These are phyloP conservation scores for Typhlichthys subterraneus DNA, from an alignment of 2,797 vertebrate species.

Conservation along the genomic window DNA sequence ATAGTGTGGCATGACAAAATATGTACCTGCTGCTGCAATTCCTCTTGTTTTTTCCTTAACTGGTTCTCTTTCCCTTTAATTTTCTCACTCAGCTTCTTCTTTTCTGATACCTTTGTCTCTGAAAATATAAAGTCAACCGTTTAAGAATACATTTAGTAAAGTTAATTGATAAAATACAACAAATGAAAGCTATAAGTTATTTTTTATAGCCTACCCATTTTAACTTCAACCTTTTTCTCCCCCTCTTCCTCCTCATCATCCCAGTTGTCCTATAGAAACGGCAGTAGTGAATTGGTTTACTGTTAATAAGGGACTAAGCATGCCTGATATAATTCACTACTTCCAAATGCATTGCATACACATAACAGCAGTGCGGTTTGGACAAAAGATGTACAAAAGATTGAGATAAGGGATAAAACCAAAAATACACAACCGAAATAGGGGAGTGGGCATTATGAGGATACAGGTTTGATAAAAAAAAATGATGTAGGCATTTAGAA, in stretches of 20 bases:
- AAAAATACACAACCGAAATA: too few relatives aligned
- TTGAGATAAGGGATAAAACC: too few relatives aligned
- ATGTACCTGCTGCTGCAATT: conserved; percentile 79
- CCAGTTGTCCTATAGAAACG: conserved; percentile 91
- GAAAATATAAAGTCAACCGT: conserved; percentile 30
- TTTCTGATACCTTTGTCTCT: conserved; percentile 90
- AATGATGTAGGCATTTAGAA: too few relatives aligned
- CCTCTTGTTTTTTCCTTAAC: conserved; percentile 86
- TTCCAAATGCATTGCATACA: too few relatives aligned
- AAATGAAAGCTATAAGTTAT: background rate
- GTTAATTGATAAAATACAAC: background rate
- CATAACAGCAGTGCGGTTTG: too few relatives aligned
- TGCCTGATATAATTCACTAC: too few relatives aligned
- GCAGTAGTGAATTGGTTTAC: background rate
- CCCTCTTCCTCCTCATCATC: conserved; percentile 90
- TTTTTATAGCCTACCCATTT: conserved; percentile 79
- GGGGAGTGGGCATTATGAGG: too few relatives aligned
- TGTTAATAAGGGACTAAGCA: too few relatives aligned
- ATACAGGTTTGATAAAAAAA: too few relatives aligned
- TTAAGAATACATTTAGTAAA: background rate
- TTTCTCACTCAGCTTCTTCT: conserved; percentile 94
- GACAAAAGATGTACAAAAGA: too few relatives aligned
- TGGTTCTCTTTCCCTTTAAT: conserved; percentile 94
- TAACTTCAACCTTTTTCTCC: conserved; percentile 77
- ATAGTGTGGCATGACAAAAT: background rate